Evolutionary conservation across 2,888 invertebrate genomes (phyloP).

Genomic region (Neoaliturus tenellus): DNA sequence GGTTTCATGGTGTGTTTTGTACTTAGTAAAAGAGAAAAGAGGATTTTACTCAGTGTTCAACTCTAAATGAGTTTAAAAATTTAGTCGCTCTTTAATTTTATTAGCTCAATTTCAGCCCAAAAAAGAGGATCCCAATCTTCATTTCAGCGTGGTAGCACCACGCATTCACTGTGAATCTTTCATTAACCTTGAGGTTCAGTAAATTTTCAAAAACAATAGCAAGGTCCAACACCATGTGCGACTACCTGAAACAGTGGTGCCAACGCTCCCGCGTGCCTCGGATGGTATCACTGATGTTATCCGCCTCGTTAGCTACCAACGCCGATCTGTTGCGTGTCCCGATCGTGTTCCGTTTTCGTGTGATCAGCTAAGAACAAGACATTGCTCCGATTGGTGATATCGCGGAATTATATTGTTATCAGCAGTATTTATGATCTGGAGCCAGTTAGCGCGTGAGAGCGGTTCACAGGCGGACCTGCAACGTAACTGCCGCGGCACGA

Average conservation of each 20-base stretch:
- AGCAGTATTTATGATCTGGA: constrained; percentile 44
- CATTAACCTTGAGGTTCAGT: not conserved
- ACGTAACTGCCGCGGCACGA: constrained; percentile 22
- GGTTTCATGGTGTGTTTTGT: no score
- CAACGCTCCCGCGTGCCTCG: not conserved
- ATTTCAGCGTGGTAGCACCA: no score
- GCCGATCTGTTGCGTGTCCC: constrained; percentile 26
- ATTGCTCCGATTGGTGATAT: constrained; percentile 31
- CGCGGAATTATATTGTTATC: constrained; percentile 50
- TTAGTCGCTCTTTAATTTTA: no score
- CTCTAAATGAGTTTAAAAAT: no score
- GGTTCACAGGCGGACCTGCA: not conserved
- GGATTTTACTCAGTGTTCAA: no score
- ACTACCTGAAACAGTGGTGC: not conserved
- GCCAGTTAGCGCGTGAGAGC: constrained; percentile 36
- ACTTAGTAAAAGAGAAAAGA: no score
- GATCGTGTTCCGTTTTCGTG: constrained; percentile 47
- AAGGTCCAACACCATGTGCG: not conserved
- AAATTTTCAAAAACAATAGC: not conserved
- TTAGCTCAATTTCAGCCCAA: no score
- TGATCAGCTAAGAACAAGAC: constrained; percentile 46
- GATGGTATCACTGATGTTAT: constrained; percentile 44
- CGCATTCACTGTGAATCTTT: no score
- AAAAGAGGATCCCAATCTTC: no score
- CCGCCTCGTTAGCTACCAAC: constrained; percentile 33